Evolutionary conservation across 2,113 vertebrate species (phyloP).

Genomic region (Sylvietta virens): DNA sequence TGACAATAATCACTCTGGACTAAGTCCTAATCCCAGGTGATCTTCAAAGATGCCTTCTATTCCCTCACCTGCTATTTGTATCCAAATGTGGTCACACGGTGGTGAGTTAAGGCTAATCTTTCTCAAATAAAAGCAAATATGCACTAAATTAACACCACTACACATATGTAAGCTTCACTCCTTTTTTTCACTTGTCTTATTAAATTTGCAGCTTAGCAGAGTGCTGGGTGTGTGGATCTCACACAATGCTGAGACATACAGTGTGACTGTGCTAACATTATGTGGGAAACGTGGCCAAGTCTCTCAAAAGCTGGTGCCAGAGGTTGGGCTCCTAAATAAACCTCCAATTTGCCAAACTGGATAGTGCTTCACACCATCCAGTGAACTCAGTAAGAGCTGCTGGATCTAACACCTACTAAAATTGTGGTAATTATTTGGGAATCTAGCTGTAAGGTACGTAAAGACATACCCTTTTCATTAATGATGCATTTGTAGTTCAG

Average conservation of each 20-base stretch:
- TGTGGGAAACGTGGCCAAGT: background rate
- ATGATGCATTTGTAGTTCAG: background rate
- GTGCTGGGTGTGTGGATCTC: background rate
- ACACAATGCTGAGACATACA: background rate
- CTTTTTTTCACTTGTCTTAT: background rate
- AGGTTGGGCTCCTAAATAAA: conserved; percentile 12
- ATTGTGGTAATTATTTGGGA: background rate
- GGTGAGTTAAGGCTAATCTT: background rate
- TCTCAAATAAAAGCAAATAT: background rate
- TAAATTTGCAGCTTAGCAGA: conserved; percentile 41
- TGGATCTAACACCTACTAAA: conserved; percentile 11
- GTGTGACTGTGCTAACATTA: conserved; percentile 16
- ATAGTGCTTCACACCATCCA: background rate
- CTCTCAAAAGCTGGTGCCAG: conserved; percentile 15
- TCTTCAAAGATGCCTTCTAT: background rate
- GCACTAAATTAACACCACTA: background rate
- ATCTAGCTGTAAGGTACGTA: background rate
- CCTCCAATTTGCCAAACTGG: background rate
- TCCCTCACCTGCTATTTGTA: background rate
- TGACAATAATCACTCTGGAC: background rate
- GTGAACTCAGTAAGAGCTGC: background rate
- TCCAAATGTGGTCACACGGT: background rate
- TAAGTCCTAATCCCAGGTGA: background rate
- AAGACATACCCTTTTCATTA: background rate
- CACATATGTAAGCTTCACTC: background rate